A percentile compares a stretch with the other conserved stretches of the same genome.
These are phyloP conservation scores for Catocala sponsa DNA, from an alignment of 2,888 invertebrate species.

Conservation along the genomic window DNA sequence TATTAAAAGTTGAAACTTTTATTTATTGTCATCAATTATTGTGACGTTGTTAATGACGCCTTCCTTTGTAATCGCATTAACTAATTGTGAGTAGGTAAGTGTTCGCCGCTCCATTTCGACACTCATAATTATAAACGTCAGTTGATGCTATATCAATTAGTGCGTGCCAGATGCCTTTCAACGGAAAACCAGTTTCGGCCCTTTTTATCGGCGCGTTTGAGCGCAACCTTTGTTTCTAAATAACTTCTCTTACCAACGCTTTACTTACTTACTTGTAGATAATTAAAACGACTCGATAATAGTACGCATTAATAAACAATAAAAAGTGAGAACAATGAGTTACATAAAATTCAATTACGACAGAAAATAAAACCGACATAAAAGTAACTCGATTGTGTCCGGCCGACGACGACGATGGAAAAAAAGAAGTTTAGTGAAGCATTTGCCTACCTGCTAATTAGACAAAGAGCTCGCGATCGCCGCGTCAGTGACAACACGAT, in stretches of 20 bases:
- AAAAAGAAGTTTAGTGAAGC: slow-evolving; percentile 69
- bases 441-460: slow-evolving; percentile 85
- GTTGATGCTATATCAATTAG: slow-evolving; percentile 82
- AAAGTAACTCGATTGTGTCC: slow-evolving; percentile 57
- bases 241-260: slow-evolving; percentile 47
- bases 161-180: slow-evolving; percentile 82
- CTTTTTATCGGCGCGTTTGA: slow-evolving; percentile 68
- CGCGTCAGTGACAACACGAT: slow-evolving; percentile 75
- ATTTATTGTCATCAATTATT: slow-evolving; percentile 13
- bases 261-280: slow-evolving; percentile 44
- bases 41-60: slow-evolving; percentile 17
- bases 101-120: slow-evolving; percentile 47
- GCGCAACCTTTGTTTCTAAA: slow-evolving; percentile 73
- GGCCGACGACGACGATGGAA: slow-evolving; percentile 36
- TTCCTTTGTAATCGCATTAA: slow-evolving; percentile 40
- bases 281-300: slow-evolving; percentile 42
- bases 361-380: slow-evolving; percentile 53
- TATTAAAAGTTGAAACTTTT: background rate
- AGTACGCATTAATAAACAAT: slow-evolving; percentile 39
- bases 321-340: slow-evolving; percentile 54
- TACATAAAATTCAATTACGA: slow-evolving; percentile 62
- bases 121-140: slow-evolving; percentile 70
- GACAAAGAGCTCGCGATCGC: slow-evolving; percentile 81
- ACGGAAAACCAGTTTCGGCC: slow-evolving; percentile 79
- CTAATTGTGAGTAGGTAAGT: slow-evolving; percentile 34